Base-by-base conservation (phyloP, 2,797 vertebrate genomes). In the Micrastur ruficollis region DNA sequence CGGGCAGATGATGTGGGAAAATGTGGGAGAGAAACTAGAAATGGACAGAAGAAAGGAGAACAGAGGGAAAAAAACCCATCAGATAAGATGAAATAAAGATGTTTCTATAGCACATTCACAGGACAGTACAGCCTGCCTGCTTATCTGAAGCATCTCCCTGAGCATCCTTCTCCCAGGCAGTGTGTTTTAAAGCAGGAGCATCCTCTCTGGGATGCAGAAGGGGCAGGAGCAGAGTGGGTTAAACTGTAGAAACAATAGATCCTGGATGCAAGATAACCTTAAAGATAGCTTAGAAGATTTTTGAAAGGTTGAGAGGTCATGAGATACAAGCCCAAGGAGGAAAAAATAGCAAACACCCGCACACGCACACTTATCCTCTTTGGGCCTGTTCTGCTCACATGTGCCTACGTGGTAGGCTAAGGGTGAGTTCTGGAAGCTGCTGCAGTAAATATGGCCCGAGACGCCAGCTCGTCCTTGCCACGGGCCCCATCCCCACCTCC, bases 1-100 rank as follows among this genome's bases (percentile, higher is more conserved):
- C 68, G 75, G 62, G 61, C 82, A 94, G 87, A 95, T 79, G 76
- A 93, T 32, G 21, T 52, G 84, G 74, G 6, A 70, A 88, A 88
- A 81, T 12, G 16, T 49, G 50, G 58, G 44, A 50, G 44, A 81
- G 23, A 27, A 68, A 50, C 49, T 81, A 80, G 80, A 76, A 66
- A 84, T 14, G 59, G 83, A 71, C n/a, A 82, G 62, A 80, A 36
- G 50, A 91, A 71, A 72, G 36, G 14, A 76, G 66, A 81, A 66
- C 9, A 13, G 46, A 32, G 36, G 2, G 5, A 3, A 0, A 0
- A 4, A 58, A 50, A 31, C 7, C 14, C 15, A 76, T 26, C 32
- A 52, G 86, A 70, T 18, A 71, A 62, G 23, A 73, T 74, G 29
- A 90, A 93, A 86, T 84, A 52, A 79, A 80, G 26, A 59, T 67